These are phyloP conservation scores for Pygathrix nemaeus DNA, from an alignment of 2,113 vertebrate genomes.

Conservation along the genomic window DNA sequence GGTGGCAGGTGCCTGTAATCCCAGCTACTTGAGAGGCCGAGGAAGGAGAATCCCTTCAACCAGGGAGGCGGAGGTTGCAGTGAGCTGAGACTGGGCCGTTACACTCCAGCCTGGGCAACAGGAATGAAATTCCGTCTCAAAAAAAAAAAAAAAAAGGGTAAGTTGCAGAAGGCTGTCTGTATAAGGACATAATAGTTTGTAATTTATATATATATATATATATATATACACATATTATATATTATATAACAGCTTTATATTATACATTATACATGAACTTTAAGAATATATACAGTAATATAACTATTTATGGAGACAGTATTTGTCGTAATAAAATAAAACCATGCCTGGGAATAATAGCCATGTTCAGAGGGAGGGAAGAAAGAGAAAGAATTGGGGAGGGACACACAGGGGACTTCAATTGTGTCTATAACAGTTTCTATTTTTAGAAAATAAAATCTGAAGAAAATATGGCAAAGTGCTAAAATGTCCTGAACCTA, in stretches of 20 bases:
- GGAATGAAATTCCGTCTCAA: no score
- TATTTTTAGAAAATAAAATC: background rate
- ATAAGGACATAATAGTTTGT: background rate
- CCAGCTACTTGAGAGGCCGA: no score
- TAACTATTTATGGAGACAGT: background rate
- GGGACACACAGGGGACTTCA: background rate
- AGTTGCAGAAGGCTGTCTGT: background rate
- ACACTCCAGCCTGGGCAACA: no score
- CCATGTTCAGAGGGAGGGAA: background rate
- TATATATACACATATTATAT: background rate
- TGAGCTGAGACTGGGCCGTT: no score
- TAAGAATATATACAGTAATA: background rate
- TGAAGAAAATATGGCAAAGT: background rate
- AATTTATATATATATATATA: background rate
- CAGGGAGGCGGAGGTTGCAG: no score
- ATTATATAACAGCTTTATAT: background rate
- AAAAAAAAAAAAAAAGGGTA: no score
- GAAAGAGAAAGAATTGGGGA: background rate
- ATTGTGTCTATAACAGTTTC: accelerated
- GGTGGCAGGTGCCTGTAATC: no score
- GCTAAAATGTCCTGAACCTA: background rate
- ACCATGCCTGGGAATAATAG: background rate
- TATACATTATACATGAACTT: background rate
- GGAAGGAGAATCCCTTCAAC: no score
- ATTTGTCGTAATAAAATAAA: background rate